Base-by-base conservation (phyloP, 2,888 invertebrate species). In the Globia sparganii region DNA sequence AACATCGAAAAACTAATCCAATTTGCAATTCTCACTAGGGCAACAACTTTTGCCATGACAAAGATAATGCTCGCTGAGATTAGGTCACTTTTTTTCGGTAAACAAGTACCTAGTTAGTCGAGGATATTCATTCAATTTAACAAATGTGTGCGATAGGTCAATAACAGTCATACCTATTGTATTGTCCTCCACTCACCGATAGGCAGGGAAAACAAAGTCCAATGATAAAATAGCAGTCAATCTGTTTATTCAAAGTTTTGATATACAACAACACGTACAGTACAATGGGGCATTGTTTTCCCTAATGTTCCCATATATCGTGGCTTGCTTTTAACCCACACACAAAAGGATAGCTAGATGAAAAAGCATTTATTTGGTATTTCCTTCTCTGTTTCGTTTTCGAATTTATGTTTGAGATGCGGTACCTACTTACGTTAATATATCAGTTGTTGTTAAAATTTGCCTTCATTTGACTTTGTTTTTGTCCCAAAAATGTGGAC, bases 231-330 rank as follows among this genome's bases (percentile, higher is more conserved):
- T 83, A 86, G 87, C 88, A 91, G 88, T 91, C 90, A 91, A 91
- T 91, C 91, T 89, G 89, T 87, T 90, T 88, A 88, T 90, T 88
- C 89, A 91, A 90, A 91, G 88, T 92, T 91, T 90, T 92, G 90
- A 91, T 90, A 88, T 90, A 91, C 86, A 89, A 86, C 85, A 86
- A 86, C 88, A 83, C 85, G 86, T 87, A 86, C 86, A 90, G 83
- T 84, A 94, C 92, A 94, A 93, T 91, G 88, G 90, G 79, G 90
- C 90, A 92, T 94, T 94, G 94, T 94, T 94, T 94, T 90, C 91
- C 90, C 91, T 94, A 94, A 95, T 94, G 93, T 91, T 92, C 91
- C 89, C 93, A 94, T 94, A 94, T 91, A 95, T 94, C 91, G 92
- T 90, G 89, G 90, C 91, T 89, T 91, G 92, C 91, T 93, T 94